phyloP scores from a whole-genome alignment of 2,888 invertebrate species.

The Ceratothoa steindachneri region DNA sequence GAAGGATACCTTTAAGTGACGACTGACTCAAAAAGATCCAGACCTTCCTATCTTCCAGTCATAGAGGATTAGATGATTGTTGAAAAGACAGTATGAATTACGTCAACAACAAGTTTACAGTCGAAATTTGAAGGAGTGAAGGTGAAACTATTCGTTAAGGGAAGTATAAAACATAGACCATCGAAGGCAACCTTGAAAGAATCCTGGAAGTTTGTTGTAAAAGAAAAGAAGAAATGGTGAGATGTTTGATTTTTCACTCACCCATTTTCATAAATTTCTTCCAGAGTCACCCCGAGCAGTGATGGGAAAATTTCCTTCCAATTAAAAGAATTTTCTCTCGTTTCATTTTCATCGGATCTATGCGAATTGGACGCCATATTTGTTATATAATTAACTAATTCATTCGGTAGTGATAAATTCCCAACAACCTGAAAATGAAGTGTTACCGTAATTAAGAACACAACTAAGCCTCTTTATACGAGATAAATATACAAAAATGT shows the following conservation, averaged over 20 bases:
- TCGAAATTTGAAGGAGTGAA: too few relatives aligned
- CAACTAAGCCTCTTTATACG: neutral
- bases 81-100: too few relatives aligned
- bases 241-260: too few relatives aligned
- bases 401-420: neutral
- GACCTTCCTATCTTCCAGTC: too few relatives aligned
- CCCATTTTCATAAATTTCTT: slow-evolving; percentile 10
- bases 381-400: neutral
- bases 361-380: neutral
- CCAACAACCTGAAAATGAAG: neutral
- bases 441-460: neutral
- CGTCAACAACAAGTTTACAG: too few relatives aligned
- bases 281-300: neutral
- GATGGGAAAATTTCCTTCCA: slow-evolving; percentile 7
- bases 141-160: too few relatives aligned
- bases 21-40: too few relatives aligned
- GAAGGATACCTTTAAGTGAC: too few relatives aligned
- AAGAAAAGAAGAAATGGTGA: neutral
- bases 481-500: neutral
- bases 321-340: neutral
- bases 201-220: neutral
- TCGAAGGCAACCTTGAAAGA: too few relatives aligned
- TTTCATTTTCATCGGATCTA: neutral
- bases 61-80: too few relatives aligned
- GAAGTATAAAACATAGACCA: too few relatives aligned